Evolutionary conservation across 2,113 vertebrate genomes (phyloP).

Genomic region (Pica pica): DNA sequence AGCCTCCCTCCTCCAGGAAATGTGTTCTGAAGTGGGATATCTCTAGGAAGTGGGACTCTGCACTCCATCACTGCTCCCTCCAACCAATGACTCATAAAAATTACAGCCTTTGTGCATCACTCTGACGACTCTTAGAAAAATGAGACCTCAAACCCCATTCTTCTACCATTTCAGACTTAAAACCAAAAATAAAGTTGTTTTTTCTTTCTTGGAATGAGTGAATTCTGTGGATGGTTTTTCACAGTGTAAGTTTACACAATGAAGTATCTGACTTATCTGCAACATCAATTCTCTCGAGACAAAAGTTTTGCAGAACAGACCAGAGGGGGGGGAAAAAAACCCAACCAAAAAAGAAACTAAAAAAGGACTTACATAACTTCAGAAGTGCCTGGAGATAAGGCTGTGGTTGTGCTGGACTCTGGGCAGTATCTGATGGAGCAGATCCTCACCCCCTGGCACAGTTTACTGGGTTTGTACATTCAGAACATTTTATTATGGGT

Average conservation of each 20-base stretch:
- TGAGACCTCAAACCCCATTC: neutral
- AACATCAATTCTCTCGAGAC: neutral
- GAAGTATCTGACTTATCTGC: neutral
- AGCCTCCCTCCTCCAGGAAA: neutral
- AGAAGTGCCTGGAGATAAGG: neutral
- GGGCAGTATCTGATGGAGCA: neutral
- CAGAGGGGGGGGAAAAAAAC: neutral
- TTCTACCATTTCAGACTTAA: neutral
- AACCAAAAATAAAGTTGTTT: neutral
- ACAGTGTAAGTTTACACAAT: neutral
- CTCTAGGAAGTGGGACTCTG: constrained; percentile 11
- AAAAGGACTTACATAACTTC: neutral
- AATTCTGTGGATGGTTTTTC: neutral
- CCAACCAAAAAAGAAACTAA: neutral
- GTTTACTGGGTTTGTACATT: neutral
- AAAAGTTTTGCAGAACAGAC: neutral
- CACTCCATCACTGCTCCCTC: neutral
- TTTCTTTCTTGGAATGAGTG: neutral
- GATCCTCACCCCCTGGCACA: neutral
- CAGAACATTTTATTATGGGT: constrained; percentile 54
- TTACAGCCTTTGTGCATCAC: neutral
- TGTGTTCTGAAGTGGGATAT: neutral
- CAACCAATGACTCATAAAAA: constrained; percentile 33
- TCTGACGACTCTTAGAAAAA: neutral
- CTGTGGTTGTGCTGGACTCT: neutral